These are phyloP conservation scores for Isoperla grammatica DNA, from an alignment of 2,888 invertebrate genomes.

Conservation along the genomic window DNA sequence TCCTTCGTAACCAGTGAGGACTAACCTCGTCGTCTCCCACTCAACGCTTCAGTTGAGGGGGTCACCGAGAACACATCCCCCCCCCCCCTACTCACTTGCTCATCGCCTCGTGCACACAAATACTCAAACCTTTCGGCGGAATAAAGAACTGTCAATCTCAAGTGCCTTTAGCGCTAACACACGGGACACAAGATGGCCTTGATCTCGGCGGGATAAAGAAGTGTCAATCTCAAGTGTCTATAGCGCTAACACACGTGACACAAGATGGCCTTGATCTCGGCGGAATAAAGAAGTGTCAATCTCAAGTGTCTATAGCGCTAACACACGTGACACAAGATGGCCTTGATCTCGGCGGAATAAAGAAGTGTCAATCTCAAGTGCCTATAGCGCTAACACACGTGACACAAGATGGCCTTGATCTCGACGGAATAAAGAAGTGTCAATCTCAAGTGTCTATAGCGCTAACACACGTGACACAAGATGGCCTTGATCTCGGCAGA, in stretches of 20 bases:
- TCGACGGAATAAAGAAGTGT: too few relatives aligned
- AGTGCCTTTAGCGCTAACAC: too few relatives aligned
- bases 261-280: neutral
- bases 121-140: slow-evolving; percentile 6
- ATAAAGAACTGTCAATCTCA: slow-evolving; percentile 15
- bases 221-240: neutral
- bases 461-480: too few relatives aligned
- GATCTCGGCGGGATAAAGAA: slow-evolving; percentile 9
- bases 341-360: slow-evolving; percentile 5
- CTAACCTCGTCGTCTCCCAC: slow-evolving; percentile 11
- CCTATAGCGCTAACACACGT: too few relatives aligned
- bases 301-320: neutral
- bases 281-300: slow-evolving; percentile 17
- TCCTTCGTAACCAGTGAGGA: neutral
- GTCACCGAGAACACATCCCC: slow-evolving; percentile 8
- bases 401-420: too few relatives aligned
- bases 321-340: too few relatives aligned
- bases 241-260: too few relatives aligned
- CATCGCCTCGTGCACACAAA: neutral
- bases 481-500: too few relatives aligned
- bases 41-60: slow-evolving; percentile 16
- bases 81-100: neutral
- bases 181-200: too few relatives aligned
- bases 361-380: slow-evolving; percentile 8
- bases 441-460: too few relatives aligned